Conservation (phyloP, 2,797 vertebrate species). For the Tamandua tetradactyla region DNA sequence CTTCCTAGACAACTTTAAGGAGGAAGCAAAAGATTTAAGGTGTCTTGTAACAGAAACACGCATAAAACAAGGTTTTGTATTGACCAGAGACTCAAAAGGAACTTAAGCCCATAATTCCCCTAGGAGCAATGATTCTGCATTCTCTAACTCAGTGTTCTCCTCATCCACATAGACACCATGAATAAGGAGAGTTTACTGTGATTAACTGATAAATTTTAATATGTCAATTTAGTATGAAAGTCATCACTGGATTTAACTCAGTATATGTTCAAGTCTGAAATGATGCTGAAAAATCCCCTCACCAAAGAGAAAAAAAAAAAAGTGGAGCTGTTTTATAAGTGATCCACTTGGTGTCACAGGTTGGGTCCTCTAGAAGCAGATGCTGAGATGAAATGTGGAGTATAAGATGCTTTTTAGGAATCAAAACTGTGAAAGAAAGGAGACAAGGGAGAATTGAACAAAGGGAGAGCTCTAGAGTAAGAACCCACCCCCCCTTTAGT, state of each 20-base stretch:
- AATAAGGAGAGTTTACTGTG: background rate
- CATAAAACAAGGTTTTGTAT: too few species aligned
- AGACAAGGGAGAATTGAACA: background rate
- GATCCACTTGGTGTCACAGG: background rate
- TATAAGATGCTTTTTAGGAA: background rate
- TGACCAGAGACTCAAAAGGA: too few species aligned
- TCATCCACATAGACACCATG: too few species aligned
- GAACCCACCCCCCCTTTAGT: background rate
- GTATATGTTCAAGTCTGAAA: background rate
- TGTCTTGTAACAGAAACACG: too few species aligned
- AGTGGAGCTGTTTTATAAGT: background rate
- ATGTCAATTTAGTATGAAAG: constrained; percentile 19
- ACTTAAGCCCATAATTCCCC: too few species aligned
- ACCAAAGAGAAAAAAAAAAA: background rate
- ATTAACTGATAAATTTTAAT: constrained; percentile 41
- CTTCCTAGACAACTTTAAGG: too few species aligned
- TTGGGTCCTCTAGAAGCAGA: constrained; percentile 10
- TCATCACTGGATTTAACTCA: background rate
- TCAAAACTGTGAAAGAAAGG: background rate
- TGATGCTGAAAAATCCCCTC: background rate
- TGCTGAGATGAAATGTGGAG: background rate
- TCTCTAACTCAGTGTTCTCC: too few species aligned
- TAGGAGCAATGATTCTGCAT: too few species aligned
- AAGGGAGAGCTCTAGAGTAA: background rate
- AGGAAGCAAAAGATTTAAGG: too few species aligned